These are phyloP conservation scores for Dicerorhinus sumatrensis DNA, from an alignment of 2,113 vertebrate genomes.

Conservation along the genomic window DNA sequence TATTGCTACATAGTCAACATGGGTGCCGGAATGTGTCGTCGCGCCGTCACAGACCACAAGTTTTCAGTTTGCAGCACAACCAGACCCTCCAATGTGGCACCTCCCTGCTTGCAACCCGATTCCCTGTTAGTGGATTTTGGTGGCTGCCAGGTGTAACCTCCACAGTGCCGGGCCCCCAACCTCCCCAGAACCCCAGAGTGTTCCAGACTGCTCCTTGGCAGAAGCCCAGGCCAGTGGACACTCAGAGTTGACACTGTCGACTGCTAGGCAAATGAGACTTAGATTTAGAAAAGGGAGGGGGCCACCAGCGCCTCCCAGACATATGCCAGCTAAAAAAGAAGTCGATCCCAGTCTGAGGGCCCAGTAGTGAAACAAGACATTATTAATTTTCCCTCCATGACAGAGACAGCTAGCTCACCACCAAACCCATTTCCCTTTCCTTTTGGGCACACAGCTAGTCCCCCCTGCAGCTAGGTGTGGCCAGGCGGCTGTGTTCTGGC, in stretches of 20 bases:
- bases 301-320: neutral
- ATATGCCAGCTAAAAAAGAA: neutral
- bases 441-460: neutral
- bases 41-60: neutral
- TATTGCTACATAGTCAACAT: neutral
- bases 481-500: neutral
- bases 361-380: constrained; percentile 10
- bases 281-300: neutral
- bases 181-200: neutral
- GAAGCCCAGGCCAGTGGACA: neutral
- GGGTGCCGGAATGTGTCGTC: neutral
- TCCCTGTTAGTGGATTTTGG: neutral
- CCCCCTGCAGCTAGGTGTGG: neutral
- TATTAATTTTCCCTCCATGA: neutral
- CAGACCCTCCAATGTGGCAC: neutral
- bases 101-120: neutral
- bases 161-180: neutral
- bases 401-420: neutral
- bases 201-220: neutral
- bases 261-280: neutral
- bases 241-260: neutral
- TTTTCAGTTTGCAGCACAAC: constrained; percentile 35
- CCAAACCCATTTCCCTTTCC: neutral
- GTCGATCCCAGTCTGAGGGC: neutral
- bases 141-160: neutral